phyloP scores from a whole-genome alignment of 2,113 vertebrate species.

The Paracanthobrama guichenoti region DNA sequence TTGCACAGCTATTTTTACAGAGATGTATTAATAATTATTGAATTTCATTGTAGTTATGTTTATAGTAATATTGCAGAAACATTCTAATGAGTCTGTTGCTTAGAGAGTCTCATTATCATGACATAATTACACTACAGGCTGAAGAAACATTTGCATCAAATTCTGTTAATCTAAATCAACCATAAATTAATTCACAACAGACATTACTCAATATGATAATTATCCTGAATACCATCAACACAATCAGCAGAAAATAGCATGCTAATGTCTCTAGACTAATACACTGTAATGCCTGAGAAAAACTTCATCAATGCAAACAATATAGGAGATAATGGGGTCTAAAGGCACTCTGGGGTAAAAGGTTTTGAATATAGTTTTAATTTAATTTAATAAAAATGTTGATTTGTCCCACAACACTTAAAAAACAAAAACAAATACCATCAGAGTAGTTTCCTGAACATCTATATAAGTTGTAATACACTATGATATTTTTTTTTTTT shows the following conservation, averaged over 20 bases:
- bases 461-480: neutral
- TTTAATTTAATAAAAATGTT: no score
- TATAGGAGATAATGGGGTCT: no score
- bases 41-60: constrained; percentile 9
- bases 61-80: neutral
- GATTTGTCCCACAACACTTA: neutral
- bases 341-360: neutral
- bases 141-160: constrained; percentile 44
- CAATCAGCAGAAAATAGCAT: constrained; percentile 43
- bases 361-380: neutral
- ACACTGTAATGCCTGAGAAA: constrained; percentile 15
- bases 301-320: neutral
- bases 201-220: constrained; percentile 49
- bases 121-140: constrained; percentile 23
- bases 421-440: neutral
- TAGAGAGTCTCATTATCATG: constrained; percentile 23
- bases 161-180: constrained; percentile 30
- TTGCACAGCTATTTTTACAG: neutral
- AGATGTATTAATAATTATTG: neutral
- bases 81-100: constrained; percentile 10
- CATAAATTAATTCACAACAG: constrained; percentile 49
- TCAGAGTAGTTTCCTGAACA: neutral
- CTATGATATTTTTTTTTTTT: neutral
- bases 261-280: constrained; percentile 37
- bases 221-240: constrained; percentile 29